These are phyloP conservation scores for Macrophya alboannulata DNA, from an alignment of 2,888 invertebrate genomes.

Conservation along the genomic window DNA sequence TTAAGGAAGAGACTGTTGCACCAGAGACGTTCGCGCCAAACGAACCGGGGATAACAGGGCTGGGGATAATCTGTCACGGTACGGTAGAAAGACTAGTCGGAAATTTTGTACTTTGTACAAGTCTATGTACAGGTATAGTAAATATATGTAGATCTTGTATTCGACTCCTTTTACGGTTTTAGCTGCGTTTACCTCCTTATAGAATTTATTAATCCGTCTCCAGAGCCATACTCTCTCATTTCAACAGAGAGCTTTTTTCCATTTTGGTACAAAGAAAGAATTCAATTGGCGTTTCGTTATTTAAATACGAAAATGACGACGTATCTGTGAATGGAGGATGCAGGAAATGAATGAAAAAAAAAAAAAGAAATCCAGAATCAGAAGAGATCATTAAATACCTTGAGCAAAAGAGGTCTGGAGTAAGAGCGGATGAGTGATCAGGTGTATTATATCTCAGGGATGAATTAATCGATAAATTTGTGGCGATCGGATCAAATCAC, in stretches of 20 bases:
- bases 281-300: not conserved
- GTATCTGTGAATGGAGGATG: not conserved
- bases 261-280: not conserved
- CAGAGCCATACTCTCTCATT: not conserved
- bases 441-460: not conserved
- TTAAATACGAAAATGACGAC: no score
- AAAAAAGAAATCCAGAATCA: not conserved
- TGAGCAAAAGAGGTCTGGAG: not conserved
- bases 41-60: constrained; percentile 38
- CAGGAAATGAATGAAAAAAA: not conserved
- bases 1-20: constrained; percentile 46
- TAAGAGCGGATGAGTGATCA: not conserved
- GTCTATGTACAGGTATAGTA: not conserved
- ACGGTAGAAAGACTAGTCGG: constrained; percentile 19
- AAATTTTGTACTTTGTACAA: constrained; percentile 15
- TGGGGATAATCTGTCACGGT: constrained; percentile 30
- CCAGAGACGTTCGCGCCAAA: constrained; percentile 3
- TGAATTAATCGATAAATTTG: not conserved
- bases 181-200: not conserved
- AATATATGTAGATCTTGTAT: not conserved
- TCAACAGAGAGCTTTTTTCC: not conserved
- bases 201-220: not conserved
- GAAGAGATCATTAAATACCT: not conserved
- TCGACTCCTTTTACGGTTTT: not conserved
- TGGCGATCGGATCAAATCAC: constrained; percentile 39